phyloP scores from a whole-genome alignment of 2,113 vertebrate species.

The Oncorhynchus kisutch region DNA sequence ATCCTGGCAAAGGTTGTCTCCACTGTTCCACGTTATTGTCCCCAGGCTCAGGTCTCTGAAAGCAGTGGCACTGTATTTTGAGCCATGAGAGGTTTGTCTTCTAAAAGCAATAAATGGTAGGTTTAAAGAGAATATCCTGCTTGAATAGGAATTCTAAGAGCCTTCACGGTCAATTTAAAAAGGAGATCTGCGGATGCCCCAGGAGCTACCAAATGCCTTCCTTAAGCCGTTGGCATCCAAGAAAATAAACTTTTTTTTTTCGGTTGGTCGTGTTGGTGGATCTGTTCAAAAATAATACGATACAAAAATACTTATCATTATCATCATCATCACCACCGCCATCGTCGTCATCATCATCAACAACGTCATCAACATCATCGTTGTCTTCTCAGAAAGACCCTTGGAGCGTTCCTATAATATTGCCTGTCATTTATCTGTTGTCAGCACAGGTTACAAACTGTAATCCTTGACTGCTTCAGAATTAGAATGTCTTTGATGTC shows the following conservation, averaged over 20 bases:
- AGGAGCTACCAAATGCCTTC: constrained; percentile 93
- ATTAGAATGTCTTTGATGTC: constrained; percentile 97
- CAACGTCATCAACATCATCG: constrained; percentile 79
- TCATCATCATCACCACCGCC: not conserved
- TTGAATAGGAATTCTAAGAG: constrained; percentile 90
- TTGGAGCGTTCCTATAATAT: constrained; percentile 87
- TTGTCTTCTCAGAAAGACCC: constrained; percentile 77
- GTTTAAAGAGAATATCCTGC: constrained; percentile 87
- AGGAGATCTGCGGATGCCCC: constrained; percentile 83
- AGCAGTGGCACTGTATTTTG: constrained; percentile 63
- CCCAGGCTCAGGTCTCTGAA: constrained; percentile 39
- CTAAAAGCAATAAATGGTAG: constrained; percentile 73
- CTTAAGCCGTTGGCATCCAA: constrained; percentile 90
- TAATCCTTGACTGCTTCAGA: constrained; percentile 97
- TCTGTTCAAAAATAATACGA: constrained; percentile 49
- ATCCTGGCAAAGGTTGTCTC: constrained; percentile 3
- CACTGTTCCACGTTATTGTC: constrained; percentile 32
- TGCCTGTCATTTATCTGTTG: constrained; percentile 92
- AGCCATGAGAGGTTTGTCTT: constrained; percentile 61
- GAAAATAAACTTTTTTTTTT: constrained; percentile 51
- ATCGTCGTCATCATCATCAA: constrained; percentile 78
- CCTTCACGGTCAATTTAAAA: constrained; percentile 79
- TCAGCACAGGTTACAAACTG: constrained; percentile 96
- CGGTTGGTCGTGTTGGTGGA: constrained; percentile 32
- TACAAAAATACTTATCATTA: constrained; percentile 18